These are phyloP conservation scores for Brachionus rubens DNA, from an alignment of 1,140 invertebrate genomes.

Conservation along the genomic window DNA sequence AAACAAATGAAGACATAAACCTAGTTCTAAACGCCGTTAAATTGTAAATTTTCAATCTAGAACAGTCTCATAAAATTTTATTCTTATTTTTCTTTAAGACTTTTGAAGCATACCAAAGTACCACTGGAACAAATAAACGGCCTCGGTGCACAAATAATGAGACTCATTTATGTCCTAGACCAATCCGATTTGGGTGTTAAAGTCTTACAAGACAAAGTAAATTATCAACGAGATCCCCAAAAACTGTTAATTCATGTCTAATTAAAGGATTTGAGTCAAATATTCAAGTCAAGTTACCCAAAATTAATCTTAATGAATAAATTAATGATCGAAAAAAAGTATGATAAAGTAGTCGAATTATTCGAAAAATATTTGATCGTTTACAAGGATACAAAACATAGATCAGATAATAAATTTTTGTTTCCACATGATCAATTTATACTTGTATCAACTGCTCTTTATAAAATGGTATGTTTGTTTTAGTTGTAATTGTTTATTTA, in stretches of 20 bases:
- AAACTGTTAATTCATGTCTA: too few species aligned
- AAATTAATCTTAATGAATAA: slow-evolving; percentile 39
- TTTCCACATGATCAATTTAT: slow-evolving; percentile 40
- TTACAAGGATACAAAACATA: not conserved
- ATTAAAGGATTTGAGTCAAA: slow-evolving; percentile 5
- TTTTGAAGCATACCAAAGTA: slow-evolving; percentile 24
- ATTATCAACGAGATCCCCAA: too few species aligned
- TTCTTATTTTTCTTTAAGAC: not conserved
- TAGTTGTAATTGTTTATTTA: not conserved
- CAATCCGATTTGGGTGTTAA: not conserved
- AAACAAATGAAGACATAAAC: not conserved
- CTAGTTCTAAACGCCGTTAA: slow-evolving; percentile 3
- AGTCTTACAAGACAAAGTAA: slow-evolving; percentile 12
- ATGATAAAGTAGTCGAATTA: slow-evolving; percentile 4
- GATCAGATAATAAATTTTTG: not conserved
- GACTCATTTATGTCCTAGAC: slow-evolving; percentile 11
- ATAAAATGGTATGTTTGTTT: not conserved
- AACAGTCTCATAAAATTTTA: not conserved
- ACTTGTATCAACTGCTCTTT: not conserved
- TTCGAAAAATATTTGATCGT: not conserved
- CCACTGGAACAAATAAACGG: not conserved
- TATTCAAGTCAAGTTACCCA: slow-evolving; percentile 24
- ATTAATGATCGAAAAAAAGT: slow-evolving; percentile 20
- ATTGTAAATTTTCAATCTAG: not conserved
- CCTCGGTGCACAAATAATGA: slow-evolving; percentile 18